phyloP scores from a whole-genome alignment of 2,797 vertebrate species.

The Leucoraja ocellata region DNA sequence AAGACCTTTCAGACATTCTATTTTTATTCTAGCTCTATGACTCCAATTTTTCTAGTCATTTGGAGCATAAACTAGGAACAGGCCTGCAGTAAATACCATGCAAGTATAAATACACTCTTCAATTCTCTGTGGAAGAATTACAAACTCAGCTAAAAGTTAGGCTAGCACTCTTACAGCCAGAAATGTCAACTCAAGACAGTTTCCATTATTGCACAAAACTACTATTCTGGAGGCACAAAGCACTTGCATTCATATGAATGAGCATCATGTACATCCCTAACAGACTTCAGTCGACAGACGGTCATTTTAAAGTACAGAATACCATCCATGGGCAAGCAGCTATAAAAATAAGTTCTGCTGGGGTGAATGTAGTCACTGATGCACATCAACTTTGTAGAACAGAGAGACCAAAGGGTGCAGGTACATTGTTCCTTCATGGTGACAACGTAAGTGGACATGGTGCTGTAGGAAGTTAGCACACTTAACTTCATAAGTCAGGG shows the following conservation, averaged over 20 bases:
- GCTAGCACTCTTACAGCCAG: neutral
- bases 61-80: neutral
- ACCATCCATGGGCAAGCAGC: neutral
- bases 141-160: neutral
- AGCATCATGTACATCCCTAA: neutral
- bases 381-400: neutral
- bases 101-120: neutral
- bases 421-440: too few species aligned
- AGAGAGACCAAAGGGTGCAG: too few species aligned
- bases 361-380: neutral
- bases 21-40: too few species aligned
- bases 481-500: too few species aligned
- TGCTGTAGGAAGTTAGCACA: too few species aligned
- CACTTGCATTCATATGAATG: neutral
- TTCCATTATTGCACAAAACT: neutral
- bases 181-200: neutral
- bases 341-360: neutral
- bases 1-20: too few species aligned
- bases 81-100: neutral
- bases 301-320: neutral
- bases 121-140: neutral
- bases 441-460: too few species aligned
- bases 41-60: neutral
- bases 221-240: neutral
- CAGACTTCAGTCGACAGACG: neutral